These are phyloP conservation scores for Strigamia transsilvanica DNA, from an alignment of 2,888 invertebrate genomes.

Conservation along the genomic window DNA sequence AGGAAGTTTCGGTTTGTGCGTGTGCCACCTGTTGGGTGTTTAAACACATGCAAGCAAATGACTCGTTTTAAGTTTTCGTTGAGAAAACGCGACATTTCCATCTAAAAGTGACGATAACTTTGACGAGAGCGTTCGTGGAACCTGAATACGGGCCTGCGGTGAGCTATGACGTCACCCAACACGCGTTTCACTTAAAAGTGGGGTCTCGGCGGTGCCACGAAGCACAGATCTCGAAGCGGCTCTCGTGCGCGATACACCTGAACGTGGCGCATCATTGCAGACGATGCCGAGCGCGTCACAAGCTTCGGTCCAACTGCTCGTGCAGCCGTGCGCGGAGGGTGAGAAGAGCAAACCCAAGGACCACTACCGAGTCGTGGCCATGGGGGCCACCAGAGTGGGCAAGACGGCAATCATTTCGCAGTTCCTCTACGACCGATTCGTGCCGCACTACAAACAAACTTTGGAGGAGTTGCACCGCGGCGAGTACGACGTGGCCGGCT, in stretches of 20 bases:
- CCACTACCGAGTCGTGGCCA: constrained; percentile 61
- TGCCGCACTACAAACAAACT: constrained; percentile 62
- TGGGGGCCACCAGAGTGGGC: constrained; percentile 64
- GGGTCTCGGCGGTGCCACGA: neutral
- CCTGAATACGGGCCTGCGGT: too few relatives aligned
- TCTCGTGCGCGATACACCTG: neutral
- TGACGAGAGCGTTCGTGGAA: too few relatives aligned
- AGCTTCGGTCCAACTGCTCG: neutral
- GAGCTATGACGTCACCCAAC: too few relatives aligned
- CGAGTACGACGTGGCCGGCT: constrained; percentile 62
- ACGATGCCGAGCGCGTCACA: neutral
- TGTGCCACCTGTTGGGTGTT: too few relatives aligned
- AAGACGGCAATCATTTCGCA: constrained; percentile 64
- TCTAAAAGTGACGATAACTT: too few relatives aligned
- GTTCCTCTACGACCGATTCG: constrained; percentile 63
- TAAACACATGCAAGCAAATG: too few relatives aligned
- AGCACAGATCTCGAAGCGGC: neutral
- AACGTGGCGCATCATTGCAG: neutral
- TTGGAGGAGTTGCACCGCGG: constrained; percentile 65
- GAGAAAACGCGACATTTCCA: too few relatives aligned
- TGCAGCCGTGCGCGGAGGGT: neutral
- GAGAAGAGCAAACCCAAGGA: constrained; percentile 51
- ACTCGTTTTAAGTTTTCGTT: too few relatives aligned
- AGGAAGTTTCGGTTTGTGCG: too few relatives aligned
- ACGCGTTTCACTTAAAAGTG: too few relatives aligned